Conservation (phyloP, 35 echinoderm and acorn worm genomes). For the Heliocidaris erythrogramma region DNA sequence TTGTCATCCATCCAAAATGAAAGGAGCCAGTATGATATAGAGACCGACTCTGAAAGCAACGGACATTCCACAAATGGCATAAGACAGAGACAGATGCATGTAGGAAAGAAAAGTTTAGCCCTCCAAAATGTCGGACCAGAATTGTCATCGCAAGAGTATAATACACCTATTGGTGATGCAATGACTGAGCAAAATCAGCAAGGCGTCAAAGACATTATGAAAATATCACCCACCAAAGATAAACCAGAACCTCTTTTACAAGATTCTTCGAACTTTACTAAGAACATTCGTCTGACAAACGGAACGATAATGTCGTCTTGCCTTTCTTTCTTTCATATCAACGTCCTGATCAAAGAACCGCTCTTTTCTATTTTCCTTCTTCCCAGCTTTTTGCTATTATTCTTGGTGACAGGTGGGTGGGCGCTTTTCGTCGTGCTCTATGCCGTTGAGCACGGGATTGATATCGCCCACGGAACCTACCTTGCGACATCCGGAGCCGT, state of each 20-base stretch:
- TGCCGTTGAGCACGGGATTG: background rate
- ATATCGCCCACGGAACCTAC: background rate
- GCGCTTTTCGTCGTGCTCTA: conserved; percentile 24
- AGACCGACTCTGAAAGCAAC: background rate
- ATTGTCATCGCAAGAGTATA: background rate
- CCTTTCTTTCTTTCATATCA: background rate
- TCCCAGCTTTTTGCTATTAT: background rate
- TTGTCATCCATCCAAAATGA: background rate
- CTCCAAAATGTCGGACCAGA: background rate
- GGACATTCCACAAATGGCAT: background rate
- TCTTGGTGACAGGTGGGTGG: conserved; percentile 22
- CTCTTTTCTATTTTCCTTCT: background rate
- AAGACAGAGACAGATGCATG: background rate
- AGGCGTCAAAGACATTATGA: background rate
- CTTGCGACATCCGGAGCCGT: conserved; percentile 22
- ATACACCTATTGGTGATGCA: background rate
- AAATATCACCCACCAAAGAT: background rate
- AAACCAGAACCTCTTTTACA: background rate
- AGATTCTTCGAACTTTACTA: background rate
- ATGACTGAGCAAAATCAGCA: background rate
- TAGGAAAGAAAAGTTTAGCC: background rate
- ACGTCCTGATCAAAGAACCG: conserved; percentile 32
- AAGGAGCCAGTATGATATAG: background rate
- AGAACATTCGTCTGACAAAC: background rate
- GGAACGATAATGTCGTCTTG: background rate